Percentiles rank a stretch among this genome's conserved stretches.
Conservation (phyloP, 35 echinoderm and acorn worm genomes). For the Apostichopus parvimensis region DNA sequence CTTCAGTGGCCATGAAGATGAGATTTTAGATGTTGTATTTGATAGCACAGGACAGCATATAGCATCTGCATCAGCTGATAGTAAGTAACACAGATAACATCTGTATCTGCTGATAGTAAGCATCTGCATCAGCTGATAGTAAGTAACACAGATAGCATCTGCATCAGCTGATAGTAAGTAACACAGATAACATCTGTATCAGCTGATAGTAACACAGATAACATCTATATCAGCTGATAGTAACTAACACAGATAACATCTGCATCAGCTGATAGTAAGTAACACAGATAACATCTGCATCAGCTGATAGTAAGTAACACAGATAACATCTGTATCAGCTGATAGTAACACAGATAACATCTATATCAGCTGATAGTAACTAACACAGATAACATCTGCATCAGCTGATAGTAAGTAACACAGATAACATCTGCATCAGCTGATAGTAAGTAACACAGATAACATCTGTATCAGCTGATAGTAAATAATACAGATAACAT, state of each 20-base stretch:
- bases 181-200: no score
- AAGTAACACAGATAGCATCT: no score
- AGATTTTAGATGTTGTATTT: slow-evolving; percentile 96
- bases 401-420: slow-evolving; percentile 74
- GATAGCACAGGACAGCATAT: slow-evolving; percentile 96
- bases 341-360: neutral
- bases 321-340: slow-evolving; percentile 85
- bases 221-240: no score
- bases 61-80: slow-evolving; percentile 86
- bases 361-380: neutral
- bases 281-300: neutral
- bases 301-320: slow-evolving; percentile 22
- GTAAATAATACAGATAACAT: no score
- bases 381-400: slow-evolving; percentile 15
- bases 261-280: no score
- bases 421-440: no score
- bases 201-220: no score
- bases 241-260: no score
- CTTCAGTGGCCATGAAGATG: slow-evolving; percentile 89
- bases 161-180: no score
- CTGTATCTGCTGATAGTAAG: neutral
- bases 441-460: no score
- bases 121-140: slow-evolving; percentile 76
- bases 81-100: no score
- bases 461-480: no score